phyloP scores from a whole-genome alignment of 2,888 invertebrate species.

The Glyphotaelius pellucidus region DNA sequence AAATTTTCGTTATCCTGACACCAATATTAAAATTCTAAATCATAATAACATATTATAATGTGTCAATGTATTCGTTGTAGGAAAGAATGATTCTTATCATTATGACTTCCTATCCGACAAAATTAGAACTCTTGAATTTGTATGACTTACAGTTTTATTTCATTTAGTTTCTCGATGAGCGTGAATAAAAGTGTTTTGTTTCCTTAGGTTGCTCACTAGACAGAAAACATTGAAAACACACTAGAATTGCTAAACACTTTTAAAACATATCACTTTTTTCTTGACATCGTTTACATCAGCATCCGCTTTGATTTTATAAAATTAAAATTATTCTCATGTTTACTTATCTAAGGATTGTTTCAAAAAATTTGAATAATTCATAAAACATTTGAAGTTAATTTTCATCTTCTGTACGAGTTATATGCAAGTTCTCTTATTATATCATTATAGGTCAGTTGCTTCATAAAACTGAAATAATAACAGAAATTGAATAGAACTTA shows the following conservation, averaged over 20 bases:
- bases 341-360: too few relatives aligned
- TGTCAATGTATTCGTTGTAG: background rate
- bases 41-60: background rate
- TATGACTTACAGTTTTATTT: background rate
- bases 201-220: background rate
- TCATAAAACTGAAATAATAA: too few relatives aligned
- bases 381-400: too few relatives aligned
- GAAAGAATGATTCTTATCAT: background rate
- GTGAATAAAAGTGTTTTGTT: background rate
- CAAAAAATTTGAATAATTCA: too few relatives aligned
- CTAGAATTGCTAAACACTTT: too few relatives aligned
- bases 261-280: background rate
- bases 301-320: too few relatives aligned
- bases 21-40: background rate
- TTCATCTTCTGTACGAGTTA: too few relatives aligned
- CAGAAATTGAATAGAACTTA: too few relatives aligned
- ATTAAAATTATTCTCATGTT: too few relatives aligned
- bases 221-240: background rate
- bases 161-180: background rate
- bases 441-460: too few relatives aligned
- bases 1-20: background rate
- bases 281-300: background rate
- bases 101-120: background rate
- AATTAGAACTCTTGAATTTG: background rate
- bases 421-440: too few relatives aligned